Percentiles rank a stretch among this genome's conserved stretches.
phyloP scores from a whole-genome alignment of 2,888 invertebrate species.

The Copidosoma aretas region DNA sequence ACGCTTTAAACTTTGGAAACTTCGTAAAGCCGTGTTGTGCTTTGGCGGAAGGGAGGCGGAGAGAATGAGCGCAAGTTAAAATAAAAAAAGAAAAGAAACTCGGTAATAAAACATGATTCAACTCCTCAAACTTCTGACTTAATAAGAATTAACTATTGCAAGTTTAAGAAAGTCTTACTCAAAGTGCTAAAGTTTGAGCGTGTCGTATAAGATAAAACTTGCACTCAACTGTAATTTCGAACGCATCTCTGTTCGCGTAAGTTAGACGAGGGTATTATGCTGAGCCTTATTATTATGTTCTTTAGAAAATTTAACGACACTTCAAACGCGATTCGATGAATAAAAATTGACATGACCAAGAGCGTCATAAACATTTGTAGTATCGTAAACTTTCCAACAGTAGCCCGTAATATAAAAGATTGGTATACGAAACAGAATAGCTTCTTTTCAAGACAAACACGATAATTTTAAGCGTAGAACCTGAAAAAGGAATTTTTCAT shows the following conservation, averaged over 20 bases:
- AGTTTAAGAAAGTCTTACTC: constrained; percentile 35
- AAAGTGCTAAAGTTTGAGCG: constrained; percentile 35
- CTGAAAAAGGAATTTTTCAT: too few relatives aligned
- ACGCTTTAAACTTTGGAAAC: constrained; percentile 27
- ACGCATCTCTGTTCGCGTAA: constrained; percentile 10
- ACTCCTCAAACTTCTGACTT: constrained; percentile 36
- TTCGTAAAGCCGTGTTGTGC: constrained; percentile 19
- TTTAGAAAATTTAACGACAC: constrained; percentile 2
- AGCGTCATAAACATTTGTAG: background rate
- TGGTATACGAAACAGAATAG: background rate
- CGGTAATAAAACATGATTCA: constrained; percentile 38
- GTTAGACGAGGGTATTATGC: constrained; percentile 21
- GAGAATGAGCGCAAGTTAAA: background rate
- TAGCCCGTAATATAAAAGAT: background rate
- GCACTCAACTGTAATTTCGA: constrained; percentile 29
- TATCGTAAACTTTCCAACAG: background rate
- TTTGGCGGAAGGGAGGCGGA: background rate
- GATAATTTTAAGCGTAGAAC: background rate
- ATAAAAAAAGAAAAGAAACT: constrained; percentile 23
- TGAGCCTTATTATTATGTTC: constrained; percentile 20
- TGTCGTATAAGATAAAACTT: constrained; percentile 33
- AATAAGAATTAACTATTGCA: constrained; percentile 39
- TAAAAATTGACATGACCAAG: background rate
- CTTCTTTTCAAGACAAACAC: background rate
- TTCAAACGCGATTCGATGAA: background rate